Evolutionary conservation across 2,113 vertebrate genomes (phyloP), one percentile per base, ranked within the genome.

Genomic region (Glaucidium brasilianum): DNA sequence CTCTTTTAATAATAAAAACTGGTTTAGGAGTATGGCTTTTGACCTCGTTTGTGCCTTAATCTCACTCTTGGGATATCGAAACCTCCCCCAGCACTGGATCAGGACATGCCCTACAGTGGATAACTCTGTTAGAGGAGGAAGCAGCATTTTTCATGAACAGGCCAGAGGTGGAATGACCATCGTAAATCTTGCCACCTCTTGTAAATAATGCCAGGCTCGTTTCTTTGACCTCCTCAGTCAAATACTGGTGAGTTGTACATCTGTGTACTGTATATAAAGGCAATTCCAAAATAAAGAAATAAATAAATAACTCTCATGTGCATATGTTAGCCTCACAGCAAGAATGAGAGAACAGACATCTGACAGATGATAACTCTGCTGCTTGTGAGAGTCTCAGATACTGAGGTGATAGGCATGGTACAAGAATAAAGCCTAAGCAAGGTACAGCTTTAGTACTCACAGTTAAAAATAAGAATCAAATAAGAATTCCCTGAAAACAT

Each of bases 331-430:
- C 37, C 50, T 64, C 75, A 8, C 26, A 49, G 63, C 30, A 41
- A 47, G 69, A 47, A 49, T 0, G 37, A 79, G 64, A 41, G 32
- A 50, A 37, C 6, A 85, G 71, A 13, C 14, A 2, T 0, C 60
- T 72, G 93, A 60, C 43, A 85, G 80, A 59, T n/a, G 59, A 80
- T 15, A 67, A 56, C 73, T 50, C 59, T 67, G 87, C 74, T 68
- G 85, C 63, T 32, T 49, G n/a, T 2, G 56, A 76, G 49, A 66
- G 34, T 35, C 75, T 84, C 86, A 56, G 47, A 71, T 19, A 20
- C 76, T 6, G 8, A 34, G n/a, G 52, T 75, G 72, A 91, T 30
- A 85, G 64, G 30, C 52, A 39, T 10, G 25, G 84, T 25, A 88
- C 27, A 71, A 62, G 55, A 86, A 78, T 6, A 76, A 67, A 88